phyloP scores from a whole-genome alignment of 2,888 invertebrate genomes.

The Isoperla grammatica region DNA sequence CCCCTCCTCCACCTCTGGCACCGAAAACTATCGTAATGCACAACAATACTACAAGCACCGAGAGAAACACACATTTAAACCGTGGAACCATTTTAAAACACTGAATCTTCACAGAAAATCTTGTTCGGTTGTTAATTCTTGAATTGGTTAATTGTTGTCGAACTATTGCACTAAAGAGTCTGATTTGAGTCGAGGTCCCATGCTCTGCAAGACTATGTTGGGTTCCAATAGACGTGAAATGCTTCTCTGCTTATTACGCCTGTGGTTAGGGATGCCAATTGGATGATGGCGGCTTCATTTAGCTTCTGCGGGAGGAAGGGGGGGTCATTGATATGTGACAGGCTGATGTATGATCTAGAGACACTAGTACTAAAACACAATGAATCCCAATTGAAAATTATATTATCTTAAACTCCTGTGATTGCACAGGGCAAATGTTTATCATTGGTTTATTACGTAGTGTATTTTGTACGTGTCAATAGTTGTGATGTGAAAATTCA shows the following conservation, averaged over 20 bases:
- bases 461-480: not conserved
- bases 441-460: not conserved
- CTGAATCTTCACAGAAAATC: not conserved
- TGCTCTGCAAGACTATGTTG: not conserved
- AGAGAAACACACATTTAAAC: not conserved
- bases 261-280: not conserved
- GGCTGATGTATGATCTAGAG: not conserved
- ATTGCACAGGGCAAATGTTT: not conserved
- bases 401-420: not conserved
- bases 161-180: not conserved
- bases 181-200: not conserved
- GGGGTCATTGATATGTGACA: constrained; percentile 3
- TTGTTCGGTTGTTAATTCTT: not conserved
- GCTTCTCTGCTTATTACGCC: not conserved
- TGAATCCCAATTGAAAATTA: not conserved
- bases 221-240: not conserved
- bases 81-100: constrained; percentile 11
- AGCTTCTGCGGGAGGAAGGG: too few species aligned
- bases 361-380: too few species aligned
- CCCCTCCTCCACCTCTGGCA: constrained; percentile 25
- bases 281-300: constrained; percentile 2
- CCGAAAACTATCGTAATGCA: constrained; percentile 12
- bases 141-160: not conserved
- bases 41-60: constrained; percentile 2
- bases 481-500: too few species aligned